Conservation (phyloP, 2,797 vertebrate genomes). For the Cynopterus sphinx region DNA sequence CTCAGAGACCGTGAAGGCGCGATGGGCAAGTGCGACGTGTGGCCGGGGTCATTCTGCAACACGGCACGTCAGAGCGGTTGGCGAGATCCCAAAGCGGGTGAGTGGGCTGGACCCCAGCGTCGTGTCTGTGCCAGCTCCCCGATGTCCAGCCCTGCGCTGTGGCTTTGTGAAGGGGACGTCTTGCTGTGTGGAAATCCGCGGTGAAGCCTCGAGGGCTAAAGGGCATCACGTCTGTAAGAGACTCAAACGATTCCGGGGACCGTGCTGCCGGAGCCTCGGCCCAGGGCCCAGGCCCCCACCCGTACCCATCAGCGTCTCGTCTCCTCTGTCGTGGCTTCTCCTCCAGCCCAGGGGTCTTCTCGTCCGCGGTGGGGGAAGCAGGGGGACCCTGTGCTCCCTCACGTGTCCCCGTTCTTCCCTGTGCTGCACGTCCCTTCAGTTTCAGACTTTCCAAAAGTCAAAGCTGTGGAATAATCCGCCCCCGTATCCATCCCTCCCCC, state of each 20-base stretch:
- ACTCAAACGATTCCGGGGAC: background rate
- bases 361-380: background rate
- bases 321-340: background rate
- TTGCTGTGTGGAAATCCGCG: background rate
- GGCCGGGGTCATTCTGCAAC: accelerated
- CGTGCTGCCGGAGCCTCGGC: background rate
- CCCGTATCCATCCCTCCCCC: too few species aligned
- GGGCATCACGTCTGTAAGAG: background rate
- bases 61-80: background rate
- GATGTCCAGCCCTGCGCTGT: background rate
- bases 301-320: background rate
- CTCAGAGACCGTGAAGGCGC: background rate
- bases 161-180: background rate
- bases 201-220: background rate
- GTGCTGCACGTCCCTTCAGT: background rate
- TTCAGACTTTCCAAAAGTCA: background rate
- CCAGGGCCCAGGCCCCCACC: background rate
- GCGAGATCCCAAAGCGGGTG: background rate
- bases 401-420: background rate
- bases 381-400: background rate
- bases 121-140: background rate
- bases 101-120: background rate
- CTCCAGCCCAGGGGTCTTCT: background rate
- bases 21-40: accelerated
- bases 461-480: background rate